Conservation (phyloP, 2,888 invertebrate genomes). For the Hypsopygia costalis region DNA sequence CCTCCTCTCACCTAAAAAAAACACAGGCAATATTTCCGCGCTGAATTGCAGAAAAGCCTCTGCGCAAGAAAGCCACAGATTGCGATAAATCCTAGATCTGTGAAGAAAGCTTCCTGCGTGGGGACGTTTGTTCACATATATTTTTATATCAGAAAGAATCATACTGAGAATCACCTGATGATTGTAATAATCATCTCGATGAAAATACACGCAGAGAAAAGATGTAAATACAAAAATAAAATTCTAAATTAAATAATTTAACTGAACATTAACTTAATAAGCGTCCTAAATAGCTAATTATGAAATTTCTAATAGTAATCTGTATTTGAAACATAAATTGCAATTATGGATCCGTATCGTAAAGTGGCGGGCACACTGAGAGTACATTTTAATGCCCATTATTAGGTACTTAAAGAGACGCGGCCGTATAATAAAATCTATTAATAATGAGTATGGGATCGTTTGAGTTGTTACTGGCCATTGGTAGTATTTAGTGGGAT, state of each 20-base stretch:
- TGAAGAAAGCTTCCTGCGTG: too few relatives aligned
- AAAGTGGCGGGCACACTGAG: conserved; percentile 17
- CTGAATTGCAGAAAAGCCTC: too few relatives aligned
- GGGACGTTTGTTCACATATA: too few relatives aligned
- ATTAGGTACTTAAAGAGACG: conserved; percentile 8
- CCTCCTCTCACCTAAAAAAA: too few relatives aligned
- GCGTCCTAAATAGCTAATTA: conserved; percentile 16
- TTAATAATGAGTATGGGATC: conserved; percentile 8
- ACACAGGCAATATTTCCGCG: too few relatives aligned
- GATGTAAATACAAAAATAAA: too few relatives aligned
- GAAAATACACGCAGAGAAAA: too few relatives aligned
- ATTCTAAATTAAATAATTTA: not conserved
- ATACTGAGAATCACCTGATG: too few relatives aligned
- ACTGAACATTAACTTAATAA: conserved; percentile 20
- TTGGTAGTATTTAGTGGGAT: conserved; percentile 7
- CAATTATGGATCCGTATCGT: conserved; percentile 40
- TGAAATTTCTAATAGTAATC: conserved; percentile 22
- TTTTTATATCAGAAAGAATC: too few relatives aligned
- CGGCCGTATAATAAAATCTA: conserved; percentile 8
- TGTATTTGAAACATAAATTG: conserved; percentile 33
- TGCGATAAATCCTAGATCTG: too few relatives aligned
- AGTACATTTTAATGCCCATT: conserved; percentile 10
- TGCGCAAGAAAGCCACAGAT: too few relatives aligned
- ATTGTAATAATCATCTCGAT: too few relatives aligned
- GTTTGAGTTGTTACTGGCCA: not conserved